Conservation (phyloP, 2,113 vertebrate genomes). For the Syngnathus typhle region DNA sequence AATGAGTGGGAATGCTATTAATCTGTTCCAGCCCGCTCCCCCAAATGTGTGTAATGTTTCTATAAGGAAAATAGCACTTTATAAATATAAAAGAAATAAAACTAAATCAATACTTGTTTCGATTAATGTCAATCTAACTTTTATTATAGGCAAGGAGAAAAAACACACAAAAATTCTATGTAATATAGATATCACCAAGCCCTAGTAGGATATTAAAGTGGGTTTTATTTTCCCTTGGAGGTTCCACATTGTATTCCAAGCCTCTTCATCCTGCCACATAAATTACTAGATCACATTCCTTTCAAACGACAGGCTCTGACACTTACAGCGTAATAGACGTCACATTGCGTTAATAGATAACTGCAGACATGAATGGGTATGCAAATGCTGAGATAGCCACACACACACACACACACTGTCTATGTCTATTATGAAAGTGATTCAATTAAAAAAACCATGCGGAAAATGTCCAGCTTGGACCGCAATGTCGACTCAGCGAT, state of each 20-base stretch:
- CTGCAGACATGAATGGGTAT: background rate
- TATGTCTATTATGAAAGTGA: background rate
- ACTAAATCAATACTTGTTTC: background rate
- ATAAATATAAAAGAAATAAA: too few relatives aligned
- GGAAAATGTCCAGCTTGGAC: conserved; percentile 4
- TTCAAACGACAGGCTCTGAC: background rate
- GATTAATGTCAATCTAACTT: too few relatives aligned
- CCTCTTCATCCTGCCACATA: background rate
- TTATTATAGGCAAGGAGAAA: too few relatives aligned
- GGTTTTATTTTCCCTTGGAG: background rate
- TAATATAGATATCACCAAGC: background rate
- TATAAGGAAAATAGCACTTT: too few relatives aligned
- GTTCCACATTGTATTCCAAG: background rate
- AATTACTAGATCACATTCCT: background rate
- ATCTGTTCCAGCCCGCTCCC: too few relatives aligned
- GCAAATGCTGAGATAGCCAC: background rate
- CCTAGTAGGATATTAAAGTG: background rate
- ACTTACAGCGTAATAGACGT: background rate
- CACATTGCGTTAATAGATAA: background rate
- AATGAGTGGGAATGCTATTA: too few relatives aligned
- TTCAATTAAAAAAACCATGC: background rate
- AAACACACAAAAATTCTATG: too few relatives aligned
- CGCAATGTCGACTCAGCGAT: conserved; percentile 42
- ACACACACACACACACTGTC: background rate
- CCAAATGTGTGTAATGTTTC: too few relatives aligned